Evolutionary conservation across 2,888 invertebrate genomes (phyloP), one percentile per base, ranked within the genome.

Genomic region (Lepas anatifera): DNA sequence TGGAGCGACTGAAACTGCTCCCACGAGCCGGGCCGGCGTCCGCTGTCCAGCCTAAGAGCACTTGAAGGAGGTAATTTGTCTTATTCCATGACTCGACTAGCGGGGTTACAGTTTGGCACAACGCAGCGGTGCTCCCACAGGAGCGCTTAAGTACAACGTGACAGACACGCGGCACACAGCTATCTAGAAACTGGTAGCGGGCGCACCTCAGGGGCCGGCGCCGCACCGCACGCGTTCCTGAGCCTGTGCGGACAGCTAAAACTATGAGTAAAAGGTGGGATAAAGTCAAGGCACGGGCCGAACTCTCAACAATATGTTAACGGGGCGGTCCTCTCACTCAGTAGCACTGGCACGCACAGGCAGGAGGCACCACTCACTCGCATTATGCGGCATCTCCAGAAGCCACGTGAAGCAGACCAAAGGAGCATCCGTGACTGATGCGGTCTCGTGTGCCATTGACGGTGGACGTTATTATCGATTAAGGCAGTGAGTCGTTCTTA

Each of bases 221-320:
- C 29, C 22, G 52, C 52, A n/a, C 2, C 3, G 32, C 4, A 32
- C 13, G 35, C 58, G 18, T 58, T 58, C 58, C 58, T 58, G 58
- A 58, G 58, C 58, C 58, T 58, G 35, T 58, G n/a, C n/a, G 32
- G 58, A 58, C 58, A 58, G 58, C 58, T 58, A 58, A 58, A 35
- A 58, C 58, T 58, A 58, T 58, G 52, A 68, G 70, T 39, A 32
- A 29, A n/a, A 66, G 41, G 52, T 48, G 52, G 39, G 39, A 39
- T 39, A 39, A 39, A 13, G 39, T 13, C 7, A 13, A 39, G 39
- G 39, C 39, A 13, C 13, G 8, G 39, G 39, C 13, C 39, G 39
- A 13, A 39, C 39, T 39, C 39, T 39, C 39, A 39, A 39, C 39
- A 39, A 39, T 13, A 13, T 39, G 39, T 11, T 35, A 32, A 68